phyloP scores from a whole-genome alignment of 2,113 vertebrate genomes.

The Takifugu bimaculatus region DNA sequence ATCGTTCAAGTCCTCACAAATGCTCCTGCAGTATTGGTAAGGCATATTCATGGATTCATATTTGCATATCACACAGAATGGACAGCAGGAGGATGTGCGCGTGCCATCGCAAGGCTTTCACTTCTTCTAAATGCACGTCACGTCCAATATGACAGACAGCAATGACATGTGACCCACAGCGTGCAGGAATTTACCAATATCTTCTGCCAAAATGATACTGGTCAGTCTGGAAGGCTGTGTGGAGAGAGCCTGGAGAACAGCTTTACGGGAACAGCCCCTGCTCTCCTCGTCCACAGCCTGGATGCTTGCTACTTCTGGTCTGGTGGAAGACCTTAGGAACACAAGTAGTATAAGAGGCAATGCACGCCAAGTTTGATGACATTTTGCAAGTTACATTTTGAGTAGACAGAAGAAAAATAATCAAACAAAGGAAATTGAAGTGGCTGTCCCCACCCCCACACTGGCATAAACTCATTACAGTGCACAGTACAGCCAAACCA shows the following conservation, averaged over 20 bases:
- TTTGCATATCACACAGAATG: too few species aligned
- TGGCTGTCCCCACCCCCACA: not conserved
- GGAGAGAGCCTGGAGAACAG: constrained; percentile 86
- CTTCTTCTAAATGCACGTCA: too few species aligned
- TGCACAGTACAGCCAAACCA: not conserved
- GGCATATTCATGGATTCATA: too few species aligned
- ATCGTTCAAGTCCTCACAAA: too few species aligned
- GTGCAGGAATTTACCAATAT: constrained; percentile 78
- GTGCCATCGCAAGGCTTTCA: too few species aligned
- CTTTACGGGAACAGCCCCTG: constrained; percentile 83
- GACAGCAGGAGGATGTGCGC: too few species aligned
- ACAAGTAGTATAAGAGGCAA: not conserved
- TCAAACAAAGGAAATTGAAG: not conserved
- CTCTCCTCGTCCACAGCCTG: constrained; percentile 74
- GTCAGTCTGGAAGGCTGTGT: constrained; percentile 74
- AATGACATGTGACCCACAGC: not conserved
- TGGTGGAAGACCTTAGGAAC: constrained; percentile 82
- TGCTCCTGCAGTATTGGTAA: too few species aligned
- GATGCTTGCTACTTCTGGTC: constrained; percentile 91
- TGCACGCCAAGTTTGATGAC: not conserved
- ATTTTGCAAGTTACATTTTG: not conserved
- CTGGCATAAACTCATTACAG: not conserved
- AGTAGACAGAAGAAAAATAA: not conserved
- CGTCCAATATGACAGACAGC: not conserved
- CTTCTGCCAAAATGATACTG: constrained; percentile 89